Evolutionary conservation across 2,888 invertebrate genomes (phyloP).

Genomic region (Gymnosoma rotundatum): DNA sequence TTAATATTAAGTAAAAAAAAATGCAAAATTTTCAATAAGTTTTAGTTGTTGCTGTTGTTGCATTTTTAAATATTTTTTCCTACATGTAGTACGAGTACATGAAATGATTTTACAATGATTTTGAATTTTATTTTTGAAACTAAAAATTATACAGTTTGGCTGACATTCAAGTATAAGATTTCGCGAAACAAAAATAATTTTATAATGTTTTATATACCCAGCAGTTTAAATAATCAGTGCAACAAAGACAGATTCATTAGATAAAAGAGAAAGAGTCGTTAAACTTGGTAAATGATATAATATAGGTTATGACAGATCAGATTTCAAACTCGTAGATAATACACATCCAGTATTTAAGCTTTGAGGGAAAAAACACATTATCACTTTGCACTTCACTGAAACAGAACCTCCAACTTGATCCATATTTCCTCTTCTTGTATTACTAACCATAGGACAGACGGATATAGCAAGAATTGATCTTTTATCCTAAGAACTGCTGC

Average conservation of each 20-base stretch:
- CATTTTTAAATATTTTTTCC: constrained; percentile 16
- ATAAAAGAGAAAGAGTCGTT: too few relatives aligned
- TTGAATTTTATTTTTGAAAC: constrained; percentile 6
- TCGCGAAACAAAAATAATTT: neutral
- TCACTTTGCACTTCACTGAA: too few relatives aligned
- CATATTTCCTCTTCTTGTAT: too few relatives aligned
- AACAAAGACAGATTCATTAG: neutral
- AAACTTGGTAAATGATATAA: too few relatives aligned
- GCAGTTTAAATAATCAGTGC: neutral
- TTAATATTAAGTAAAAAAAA: constrained; percentile 19
- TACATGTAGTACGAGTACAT: neutral
- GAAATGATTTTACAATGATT: constrained; percentile 18
- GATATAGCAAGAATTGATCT: too few relatives aligned
- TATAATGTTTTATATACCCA: neutral
- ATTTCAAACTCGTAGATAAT: too few relatives aligned
- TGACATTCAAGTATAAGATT: constrained; percentile 49
- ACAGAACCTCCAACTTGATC: too few relatives aligned
- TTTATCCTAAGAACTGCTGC: too few relatives aligned
- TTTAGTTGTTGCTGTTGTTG: neutral
- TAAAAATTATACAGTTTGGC: constrained; percentile 32
- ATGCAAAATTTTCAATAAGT: neutral
- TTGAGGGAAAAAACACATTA: too few relatives aligned
- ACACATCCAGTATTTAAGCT: too few relatives aligned
- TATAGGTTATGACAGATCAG: too few relatives aligned
- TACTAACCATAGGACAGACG: too few relatives aligned